Conservation (phyloP, 2,888 invertebrate genomes). For the Glyphotaelius pellucidus region DNA sequence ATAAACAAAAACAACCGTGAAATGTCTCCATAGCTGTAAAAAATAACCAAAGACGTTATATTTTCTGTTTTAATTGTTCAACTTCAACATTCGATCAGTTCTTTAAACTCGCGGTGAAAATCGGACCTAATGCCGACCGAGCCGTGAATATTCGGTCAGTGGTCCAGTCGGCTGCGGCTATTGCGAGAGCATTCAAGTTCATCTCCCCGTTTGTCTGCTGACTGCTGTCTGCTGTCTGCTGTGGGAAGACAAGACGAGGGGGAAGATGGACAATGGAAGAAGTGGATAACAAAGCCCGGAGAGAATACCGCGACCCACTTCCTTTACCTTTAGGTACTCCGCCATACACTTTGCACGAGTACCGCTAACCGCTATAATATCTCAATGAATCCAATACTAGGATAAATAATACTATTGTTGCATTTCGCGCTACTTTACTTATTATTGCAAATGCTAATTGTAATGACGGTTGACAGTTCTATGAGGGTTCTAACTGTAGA, state of each 20-base stretch:
- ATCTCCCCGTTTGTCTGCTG: conserved; percentile 5
- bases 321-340: not conserved
- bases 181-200: conserved; percentile 14
- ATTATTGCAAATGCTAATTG: not conserved
- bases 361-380: not conserved
- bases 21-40: not conserved
- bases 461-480: not conserved
- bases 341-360: not conserved
- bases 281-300: not conserved
- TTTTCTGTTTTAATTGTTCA: not conserved
- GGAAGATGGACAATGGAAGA: conserved; percentile 2
- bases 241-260: not conserved
- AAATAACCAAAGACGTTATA: not conserved
- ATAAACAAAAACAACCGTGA: not conserved
- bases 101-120: not conserved
- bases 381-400: not conserved
- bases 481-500: not conserved
- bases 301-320: conserved; percentile 1
- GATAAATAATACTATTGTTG: not conserved
- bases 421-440: not conserved
- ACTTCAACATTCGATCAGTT: not conserved
- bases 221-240: not conserved
- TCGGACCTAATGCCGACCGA: conserved; percentile 42
- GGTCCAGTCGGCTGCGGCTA: conserved; percentile 54
- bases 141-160: conserved; percentile 65